phyloP scores from a whole-genome alignment of 2,888 invertebrate genomes.

The Amiota minor region DNA sequence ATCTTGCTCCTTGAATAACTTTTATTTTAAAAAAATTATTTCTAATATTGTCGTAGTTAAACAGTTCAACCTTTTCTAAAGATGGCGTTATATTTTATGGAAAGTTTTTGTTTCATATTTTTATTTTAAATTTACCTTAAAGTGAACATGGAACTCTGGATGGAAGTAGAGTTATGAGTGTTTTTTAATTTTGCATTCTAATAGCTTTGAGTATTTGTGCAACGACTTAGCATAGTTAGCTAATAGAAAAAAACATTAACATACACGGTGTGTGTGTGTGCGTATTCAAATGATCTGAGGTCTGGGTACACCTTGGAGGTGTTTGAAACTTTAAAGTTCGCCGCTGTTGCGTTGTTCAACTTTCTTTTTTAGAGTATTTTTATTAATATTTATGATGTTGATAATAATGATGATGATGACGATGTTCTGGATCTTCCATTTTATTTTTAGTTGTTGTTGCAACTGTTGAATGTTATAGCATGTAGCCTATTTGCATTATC shows the following conservation, averaged over 20 bases:
- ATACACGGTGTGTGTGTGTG: neutral
- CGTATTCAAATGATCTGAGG: neutral
- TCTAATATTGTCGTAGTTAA: too few species aligned
- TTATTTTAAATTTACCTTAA: neutral
- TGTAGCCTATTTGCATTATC: too few species aligned
- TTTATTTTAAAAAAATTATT: too few species aligned
- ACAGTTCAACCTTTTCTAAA: too few species aligned
- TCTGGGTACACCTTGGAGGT: neutral
- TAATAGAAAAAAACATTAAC: neutral
- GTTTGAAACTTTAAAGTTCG: neutral
- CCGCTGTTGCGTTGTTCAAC: neutral
- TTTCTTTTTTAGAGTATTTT: neutral
- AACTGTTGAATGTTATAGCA: too few species aligned
- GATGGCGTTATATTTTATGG: neutral
- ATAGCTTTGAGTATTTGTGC: constrained; percentile 9
- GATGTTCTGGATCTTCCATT: too few species aligned
- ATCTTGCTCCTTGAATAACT: too few species aligned
- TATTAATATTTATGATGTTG: constrained; percentile 12
- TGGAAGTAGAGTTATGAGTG: too few species aligned
- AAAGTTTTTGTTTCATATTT: neutral
- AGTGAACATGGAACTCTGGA: neutral
- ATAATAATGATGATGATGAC: too few species aligned
- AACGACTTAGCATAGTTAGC: neutral
- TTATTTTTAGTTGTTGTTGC: too few species aligned
- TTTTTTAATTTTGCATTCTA: neutral